Percentiles rank a stretch among this genome's conserved stretches.
These are phyloP conservation scores for Xestia xanthographa DNA, from an alignment of 2,888 invertebrate genomes.

Conservation along the genomic window DNA sequence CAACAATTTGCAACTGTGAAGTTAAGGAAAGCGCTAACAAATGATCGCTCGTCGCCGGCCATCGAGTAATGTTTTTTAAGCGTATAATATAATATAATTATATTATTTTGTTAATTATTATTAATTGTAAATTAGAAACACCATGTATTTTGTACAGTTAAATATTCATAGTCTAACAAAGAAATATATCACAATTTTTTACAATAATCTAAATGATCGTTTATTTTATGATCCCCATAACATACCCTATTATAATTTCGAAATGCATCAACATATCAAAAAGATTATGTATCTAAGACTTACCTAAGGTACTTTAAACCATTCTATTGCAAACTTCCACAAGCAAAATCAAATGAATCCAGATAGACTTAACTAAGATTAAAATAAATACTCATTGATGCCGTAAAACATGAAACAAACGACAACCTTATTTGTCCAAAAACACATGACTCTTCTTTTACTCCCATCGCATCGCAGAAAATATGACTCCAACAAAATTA, in stretches of 20 bases:
- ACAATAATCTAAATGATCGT: constrained; percentile 81
- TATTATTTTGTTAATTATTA: constrained; percentile 88
- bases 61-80: constrained; percentile 86
- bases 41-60: constrained; percentile 96
- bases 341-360: not conserved
- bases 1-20: constrained; percentile 97
- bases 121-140: constrained; percentile 89
- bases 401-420: not conserved
- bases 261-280: not conserved
- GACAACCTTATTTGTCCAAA: not conserved
- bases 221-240: constrained; percentile 66
- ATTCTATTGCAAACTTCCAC: not conserved
- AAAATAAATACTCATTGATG: not conserved
- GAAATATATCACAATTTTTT: constrained; percentile 90
- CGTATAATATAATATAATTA: constrained; percentile 75
- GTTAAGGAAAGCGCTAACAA: constrained; percentile 96
- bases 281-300: not conserved
- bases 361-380: not conserved
- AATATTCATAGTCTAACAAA: constrained; percentile 91
- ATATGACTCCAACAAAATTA: constrained; percentile 44
- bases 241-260: not conserved
- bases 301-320: not conserved
- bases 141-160: constrained; percentile 90
- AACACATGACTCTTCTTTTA: not conserved
- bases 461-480: not conserved